A percentile compares a stretch with the other conserved stretches of the same genome.
Conservation (phyloP, 2,797 vertebrate genomes). For the Erpetoichthys calabaricus region DNA sequence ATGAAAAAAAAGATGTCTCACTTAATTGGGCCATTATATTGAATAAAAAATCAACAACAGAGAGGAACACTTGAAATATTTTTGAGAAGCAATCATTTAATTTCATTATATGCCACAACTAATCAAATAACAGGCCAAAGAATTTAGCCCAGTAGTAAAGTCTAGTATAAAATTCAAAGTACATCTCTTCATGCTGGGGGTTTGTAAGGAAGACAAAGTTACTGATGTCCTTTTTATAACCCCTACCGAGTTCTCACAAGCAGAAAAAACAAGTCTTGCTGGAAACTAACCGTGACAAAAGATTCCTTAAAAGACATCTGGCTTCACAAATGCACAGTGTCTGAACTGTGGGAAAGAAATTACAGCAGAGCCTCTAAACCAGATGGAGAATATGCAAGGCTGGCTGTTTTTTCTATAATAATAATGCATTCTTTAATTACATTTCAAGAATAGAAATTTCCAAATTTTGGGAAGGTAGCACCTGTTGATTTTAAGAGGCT, state of each 20-base stretch:
- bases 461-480: too few relatives aligned
- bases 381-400: conserved; percentile 17
- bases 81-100: too few relatives aligned
- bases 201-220: conserved; percentile 8
- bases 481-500: too few relatives aligned
- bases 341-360: conserved; percentile 24
- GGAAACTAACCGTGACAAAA: conserved; percentile 33
- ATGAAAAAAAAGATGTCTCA: too few relatives aligned
- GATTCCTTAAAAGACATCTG: conserved; percentile 37
- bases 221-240: conserved; percentile 6
- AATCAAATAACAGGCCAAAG: too few relatives aligned
- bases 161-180: neutral
- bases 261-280: conserved; percentile 20
- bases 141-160: neutral
- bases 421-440: neutral
- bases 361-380: conserved; percentile 27
- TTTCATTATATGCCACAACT: too few relatives aligned
- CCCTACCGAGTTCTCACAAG: conserved; percentile 12
- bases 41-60: too few relatives aligned
- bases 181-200: too few relatives aligned
- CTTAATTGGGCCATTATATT: too few relatives aligned
- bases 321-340: conserved; percentile 36
- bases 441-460: too few relatives aligned
- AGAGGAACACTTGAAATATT: too few relatives aligned
- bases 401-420: too few relatives aligned